A percentile compares a stretch with the other conserved stretches of the same genome.
These are phyloP conservation scores for Pelochelys cantorii DNA, from an alignment of 2,797 vertebrate genomes.

Conservation along the genomic window DNA sequence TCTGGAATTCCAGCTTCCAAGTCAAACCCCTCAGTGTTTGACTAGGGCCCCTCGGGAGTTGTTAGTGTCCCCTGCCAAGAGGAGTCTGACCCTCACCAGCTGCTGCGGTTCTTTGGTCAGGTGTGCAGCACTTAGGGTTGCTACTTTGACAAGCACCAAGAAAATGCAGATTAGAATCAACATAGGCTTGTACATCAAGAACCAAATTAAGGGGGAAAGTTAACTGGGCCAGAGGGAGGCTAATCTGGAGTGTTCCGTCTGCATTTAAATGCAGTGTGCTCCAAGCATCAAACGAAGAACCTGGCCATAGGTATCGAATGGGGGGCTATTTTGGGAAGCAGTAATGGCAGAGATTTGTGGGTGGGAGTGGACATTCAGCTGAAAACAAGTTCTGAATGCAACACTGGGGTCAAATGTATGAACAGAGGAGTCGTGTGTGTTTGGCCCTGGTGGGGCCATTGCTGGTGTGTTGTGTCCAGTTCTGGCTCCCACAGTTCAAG, in stretches of 20 bases:
- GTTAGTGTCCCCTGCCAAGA: not conserved
- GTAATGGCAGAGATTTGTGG: not conserved
- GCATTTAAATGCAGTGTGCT: not conserved
- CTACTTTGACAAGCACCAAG: too few relatives aligned
- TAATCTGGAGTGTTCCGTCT: not conserved
- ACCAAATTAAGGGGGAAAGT: not conserved
- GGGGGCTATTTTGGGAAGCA: not conserved
- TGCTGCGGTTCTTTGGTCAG: fast-evolving
- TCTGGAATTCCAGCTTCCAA: not conserved
- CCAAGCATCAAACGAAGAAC: not conserved
- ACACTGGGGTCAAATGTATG: too few relatives aligned
- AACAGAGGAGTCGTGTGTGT: not conserved
- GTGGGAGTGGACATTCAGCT: not conserved
- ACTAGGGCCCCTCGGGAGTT: fast-evolving
- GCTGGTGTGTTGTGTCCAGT: not conserved
- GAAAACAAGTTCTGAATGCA: not conserved
- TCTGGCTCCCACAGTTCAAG: not conserved
- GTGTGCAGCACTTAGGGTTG: not conserved
- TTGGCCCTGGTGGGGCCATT: not conserved
- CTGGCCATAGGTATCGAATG: not conserved
- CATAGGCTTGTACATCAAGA: not conserved
- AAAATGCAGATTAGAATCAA: too few relatives aligned
- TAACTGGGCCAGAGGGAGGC: not conserved
- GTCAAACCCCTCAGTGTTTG: not conserved
- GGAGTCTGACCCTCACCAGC: not conserved